These are phyloP conservation scores for Ptychodera flava DNA, from an alignment of 35 echinoderm and acorn worm species.

Conservation along the genomic window DNA sequence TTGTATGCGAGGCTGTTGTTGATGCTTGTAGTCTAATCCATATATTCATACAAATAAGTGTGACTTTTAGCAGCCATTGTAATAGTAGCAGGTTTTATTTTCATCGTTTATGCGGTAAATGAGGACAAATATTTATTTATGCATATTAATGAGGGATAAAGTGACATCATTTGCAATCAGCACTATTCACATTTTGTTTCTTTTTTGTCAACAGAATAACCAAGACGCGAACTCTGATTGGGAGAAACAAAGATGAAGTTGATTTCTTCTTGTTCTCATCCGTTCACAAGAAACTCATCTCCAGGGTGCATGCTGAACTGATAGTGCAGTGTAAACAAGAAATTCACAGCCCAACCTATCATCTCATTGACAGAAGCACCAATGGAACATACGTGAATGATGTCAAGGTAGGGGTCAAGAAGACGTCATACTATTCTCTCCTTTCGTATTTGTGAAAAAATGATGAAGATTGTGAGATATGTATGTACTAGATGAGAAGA, in stretches of 20 bases:
- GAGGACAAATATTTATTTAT: not conserved
- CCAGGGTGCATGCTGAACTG: not conserved
- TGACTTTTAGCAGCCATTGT: too few species aligned
- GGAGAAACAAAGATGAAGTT: not conserved
- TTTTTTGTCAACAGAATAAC: not conserved
- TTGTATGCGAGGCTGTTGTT: too few species aligned
- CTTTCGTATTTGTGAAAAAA: too few species aligned
- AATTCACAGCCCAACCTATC: not conserved
- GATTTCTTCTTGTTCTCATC: not conserved
- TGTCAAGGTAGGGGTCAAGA: not conserved
- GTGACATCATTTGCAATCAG: not conserved
- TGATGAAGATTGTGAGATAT: too few species aligned
- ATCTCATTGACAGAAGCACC: not conserved
- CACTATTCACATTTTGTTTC: not conserved
- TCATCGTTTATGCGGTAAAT: not conserved
- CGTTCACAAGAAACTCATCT: not conserved
- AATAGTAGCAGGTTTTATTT: not conserved
- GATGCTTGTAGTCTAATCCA: not conserved
- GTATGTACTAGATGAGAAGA: too few species aligned
- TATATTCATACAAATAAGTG: too few species aligned
- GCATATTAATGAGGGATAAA: not conserved
- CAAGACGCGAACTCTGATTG: not conserved
- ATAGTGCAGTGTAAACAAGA: not conserved
- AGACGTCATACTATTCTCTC: too few species aligned
- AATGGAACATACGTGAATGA: not conserved